Evolutionary conservation across 1,140 invertebrate genomes (phyloP).

Genomic region (Sarcophaga peregrina): DNA sequence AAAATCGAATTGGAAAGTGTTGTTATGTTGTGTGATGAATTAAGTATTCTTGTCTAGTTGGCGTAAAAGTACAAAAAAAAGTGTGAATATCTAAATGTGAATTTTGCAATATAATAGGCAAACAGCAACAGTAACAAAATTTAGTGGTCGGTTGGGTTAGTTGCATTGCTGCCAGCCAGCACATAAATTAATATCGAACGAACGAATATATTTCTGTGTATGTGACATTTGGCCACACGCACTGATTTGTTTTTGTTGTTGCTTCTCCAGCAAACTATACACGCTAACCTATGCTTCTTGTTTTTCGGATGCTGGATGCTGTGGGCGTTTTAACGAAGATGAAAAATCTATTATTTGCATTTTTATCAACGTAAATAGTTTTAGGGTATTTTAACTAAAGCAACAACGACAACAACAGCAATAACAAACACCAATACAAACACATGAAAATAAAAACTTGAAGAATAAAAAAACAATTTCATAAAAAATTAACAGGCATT

Average conservation of each 20-base stretch:
- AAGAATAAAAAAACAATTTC: no score
- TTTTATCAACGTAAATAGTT: constrained; percentile 7
- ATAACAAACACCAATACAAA: no score
- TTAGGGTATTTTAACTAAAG: not conserved
- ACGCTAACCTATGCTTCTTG: not conserved
- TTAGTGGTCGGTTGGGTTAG: not conserved
- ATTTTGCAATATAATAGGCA: not conserved
- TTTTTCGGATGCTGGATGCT: not conserved
- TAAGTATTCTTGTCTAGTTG: constrained; percentile 27
- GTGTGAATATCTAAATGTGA: not conserved
- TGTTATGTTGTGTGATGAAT: constrained; percentile 5
- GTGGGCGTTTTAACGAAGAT: constrained; percentile 10
- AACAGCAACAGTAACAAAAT: not conserved
- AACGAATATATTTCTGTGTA: not conserved
- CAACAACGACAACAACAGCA: not conserved
- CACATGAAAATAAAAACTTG: no score
- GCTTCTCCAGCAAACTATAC: not conserved
- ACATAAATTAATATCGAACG: not conserved
- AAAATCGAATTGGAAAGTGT: constrained; percentile 41
- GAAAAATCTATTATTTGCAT: not conserved
- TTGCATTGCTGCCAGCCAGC: not conserved
- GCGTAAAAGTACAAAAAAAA: constrained; percentile 8
- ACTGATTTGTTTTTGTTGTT: not conserved
- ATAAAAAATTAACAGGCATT: constrained; percentile 1
- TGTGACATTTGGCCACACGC: constrained; percentile 5